These are phyloP conservation scores for Leontopithecus rosalia DNA, from an alignment of 2,797 vertebrate species.

Conservation along the genomic window DNA sequence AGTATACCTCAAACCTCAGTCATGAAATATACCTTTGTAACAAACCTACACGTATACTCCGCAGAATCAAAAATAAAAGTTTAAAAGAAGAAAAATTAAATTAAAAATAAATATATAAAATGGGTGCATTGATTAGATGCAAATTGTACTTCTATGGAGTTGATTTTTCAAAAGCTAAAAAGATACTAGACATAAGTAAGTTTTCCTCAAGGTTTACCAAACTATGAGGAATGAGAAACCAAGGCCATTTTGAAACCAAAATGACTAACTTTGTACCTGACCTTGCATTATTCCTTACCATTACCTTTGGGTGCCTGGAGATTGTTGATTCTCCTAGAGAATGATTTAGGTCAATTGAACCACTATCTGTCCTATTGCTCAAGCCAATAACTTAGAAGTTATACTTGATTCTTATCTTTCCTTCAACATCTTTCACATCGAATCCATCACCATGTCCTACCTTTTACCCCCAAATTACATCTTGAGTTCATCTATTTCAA, in stretches of 20 bases:
- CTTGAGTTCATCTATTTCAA: background rate
- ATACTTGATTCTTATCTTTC: background rate
- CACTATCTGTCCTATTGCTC: background rate
- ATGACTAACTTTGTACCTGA: background rate
- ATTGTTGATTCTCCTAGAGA: background rate
- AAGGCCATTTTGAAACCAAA: conserved; percentile 14
- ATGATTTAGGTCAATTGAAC: background rate
- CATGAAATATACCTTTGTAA: background rate
- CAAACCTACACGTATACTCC: background rate
- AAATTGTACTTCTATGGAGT: background rate
- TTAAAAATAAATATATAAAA: background rate
- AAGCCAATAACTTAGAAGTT: background rate
- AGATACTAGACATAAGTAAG: background rate
- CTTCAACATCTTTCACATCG: background rate
- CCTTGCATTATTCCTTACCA: background rate
- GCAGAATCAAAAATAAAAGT: background rate
- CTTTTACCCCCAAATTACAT: background rate
- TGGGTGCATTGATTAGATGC: background rate
- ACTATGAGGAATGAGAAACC: conserved; percentile 16
- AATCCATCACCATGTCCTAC: background rate
- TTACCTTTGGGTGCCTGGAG: background rate
- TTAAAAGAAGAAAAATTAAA: background rate
- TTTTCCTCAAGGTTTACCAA: background rate
- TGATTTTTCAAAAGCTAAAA: conserved; percentile 20
- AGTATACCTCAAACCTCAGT: background rate